A percentile compares a stretch with the other conserved stretches of the same genome.
These are phyloP conservation scores for Leptodirus hochenwartii DNA, from an alignment of 2,888 invertebrate genomes.

Conservation along the genomic window DNA sequence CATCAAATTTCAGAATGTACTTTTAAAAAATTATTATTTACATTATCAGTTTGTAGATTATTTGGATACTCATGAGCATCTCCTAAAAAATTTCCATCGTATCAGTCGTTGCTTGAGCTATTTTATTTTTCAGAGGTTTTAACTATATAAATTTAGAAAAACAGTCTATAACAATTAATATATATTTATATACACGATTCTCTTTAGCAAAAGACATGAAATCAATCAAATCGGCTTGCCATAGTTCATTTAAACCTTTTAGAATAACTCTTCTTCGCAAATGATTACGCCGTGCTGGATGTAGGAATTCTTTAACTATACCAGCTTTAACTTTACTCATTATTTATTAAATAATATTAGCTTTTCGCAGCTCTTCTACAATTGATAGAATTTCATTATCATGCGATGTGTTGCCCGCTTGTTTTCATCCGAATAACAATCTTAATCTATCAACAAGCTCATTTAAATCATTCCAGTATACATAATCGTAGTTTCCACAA, in stretches of 20 bases:
- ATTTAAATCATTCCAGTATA: slow-evolving; percentile 14
- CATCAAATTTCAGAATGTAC: no score
- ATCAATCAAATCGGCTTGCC: slow-evolving; percentile 25
- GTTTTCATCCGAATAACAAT: slow-evolving; percentile 11
- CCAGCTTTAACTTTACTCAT: slow-evolving; percentile 10
- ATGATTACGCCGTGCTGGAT: slow-evolving; percentile 19
- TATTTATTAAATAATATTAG: slow-evolving; percentile 14
- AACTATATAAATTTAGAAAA: slow-evolving; percentile 23
- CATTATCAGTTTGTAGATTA: no score
- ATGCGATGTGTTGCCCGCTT: slow-evolving; percentile 11
- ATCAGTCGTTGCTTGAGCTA: slow-evolving; percentile 13
- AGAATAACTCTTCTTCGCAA: slow-evolving; percentile 17
- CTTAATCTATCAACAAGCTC: slow-evolving; percentile 11
- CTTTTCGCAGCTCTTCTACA: no score
- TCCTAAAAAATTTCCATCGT: no score
- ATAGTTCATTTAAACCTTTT: slow-evolving; percentile 21
- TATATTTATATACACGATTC: slow-evolving; percentile 18
- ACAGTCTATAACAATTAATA: slow-evolving; percentile 19
- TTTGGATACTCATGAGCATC: no score
- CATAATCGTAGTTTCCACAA: no score
- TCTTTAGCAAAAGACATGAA: slow-evolving; percentile 17
- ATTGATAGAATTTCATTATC: slow-evolving; percentile 13
- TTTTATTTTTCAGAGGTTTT: slow-evolving; percentile 18
- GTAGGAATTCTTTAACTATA: slow-evolving; percentile 8
- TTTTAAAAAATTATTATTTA: no score